These are phyloP conservation scores for Macrocentrus cingulum DNA, from an alignment of 1,140 invertebrate species.

Conservation along the genomic window DNA sequence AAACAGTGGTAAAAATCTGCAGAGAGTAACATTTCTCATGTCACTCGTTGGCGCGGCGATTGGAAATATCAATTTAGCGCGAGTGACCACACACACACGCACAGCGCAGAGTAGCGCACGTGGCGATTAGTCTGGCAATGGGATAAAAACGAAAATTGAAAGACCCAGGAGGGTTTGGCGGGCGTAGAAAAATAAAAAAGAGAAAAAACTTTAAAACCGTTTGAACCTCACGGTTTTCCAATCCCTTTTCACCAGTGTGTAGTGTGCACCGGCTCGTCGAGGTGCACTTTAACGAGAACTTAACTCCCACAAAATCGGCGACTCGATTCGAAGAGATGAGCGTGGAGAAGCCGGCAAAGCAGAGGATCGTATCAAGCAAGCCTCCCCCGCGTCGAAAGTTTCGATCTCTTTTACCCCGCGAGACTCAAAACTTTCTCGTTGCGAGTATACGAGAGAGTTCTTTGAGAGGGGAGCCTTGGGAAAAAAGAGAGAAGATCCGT, in stretches of 20 bases:
- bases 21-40: too few species aligned
- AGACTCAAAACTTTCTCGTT: slow-evolving; percentile 27
- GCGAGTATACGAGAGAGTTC: too few species aligned
- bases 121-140: too few species aligned
- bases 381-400: slow-evolving; percentile 15
- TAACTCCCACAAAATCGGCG: slow-evolving; percentile 29
- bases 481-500: slow-evolving; percentile 6
- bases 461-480: slow-evolving; percentile 15
- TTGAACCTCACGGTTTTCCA: slow-evolving; percentile 19
- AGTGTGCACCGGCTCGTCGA: too few species aligned
- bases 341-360: slow-evolving; percentile 18
- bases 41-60: too few species aligned
- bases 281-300: slow-evolving; percentile 29
- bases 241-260: slow-evolving; percentile 18
- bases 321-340: slow-evolving; percentile 26
- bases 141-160: too few species aligned
- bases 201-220: slow-evolving; percentile 21
- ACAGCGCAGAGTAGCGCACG: too few species aligned
- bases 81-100: too few species aligned
- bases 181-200: slow-evolving; percentile 12
- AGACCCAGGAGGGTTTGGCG: not conserved
- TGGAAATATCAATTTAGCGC: too few species aligned
- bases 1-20: too few species aligned
- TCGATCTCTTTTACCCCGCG: slow-evolving; percentile 21
- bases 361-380: slow-evolving; percentile 24